A percentile compares a stretch with the other conserved stretches of the same genome.
These are phyloP conservation scores for Natrix natrix DNA, from an alignment of 2,797 vertebrate genomes.

Conservation along the genomic window DNA sequence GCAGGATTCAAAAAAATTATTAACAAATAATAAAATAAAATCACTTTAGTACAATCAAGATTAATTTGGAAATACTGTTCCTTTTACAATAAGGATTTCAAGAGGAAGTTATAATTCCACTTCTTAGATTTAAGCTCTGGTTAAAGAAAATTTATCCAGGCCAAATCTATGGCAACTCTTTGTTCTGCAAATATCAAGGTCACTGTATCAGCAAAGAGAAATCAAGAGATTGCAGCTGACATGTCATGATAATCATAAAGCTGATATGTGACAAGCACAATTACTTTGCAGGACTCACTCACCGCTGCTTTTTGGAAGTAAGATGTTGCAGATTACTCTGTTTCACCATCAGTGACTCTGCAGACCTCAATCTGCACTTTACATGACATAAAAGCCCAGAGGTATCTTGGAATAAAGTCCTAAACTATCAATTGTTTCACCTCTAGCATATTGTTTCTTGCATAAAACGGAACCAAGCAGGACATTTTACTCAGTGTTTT, in stretches of 20 bases:
- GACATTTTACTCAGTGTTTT: background rate
- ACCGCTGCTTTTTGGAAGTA: background rate
- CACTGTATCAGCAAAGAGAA: background rate
- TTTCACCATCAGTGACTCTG: background rate
- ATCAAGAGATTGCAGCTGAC: background rate
- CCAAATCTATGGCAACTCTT: background rate
- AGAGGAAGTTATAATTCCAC: background rate
- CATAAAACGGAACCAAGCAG: background rate
- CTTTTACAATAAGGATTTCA: background rate
- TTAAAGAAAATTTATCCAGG: background rate
- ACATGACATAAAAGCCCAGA: background rate
- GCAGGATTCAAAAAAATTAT: background rate
- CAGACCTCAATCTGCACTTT: background rate
- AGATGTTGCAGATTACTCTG: constrained; percentile 4
- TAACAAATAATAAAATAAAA: background rate
- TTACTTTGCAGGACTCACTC: background rate
- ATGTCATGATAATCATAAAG: background rate
- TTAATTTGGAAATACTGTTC: background rate
- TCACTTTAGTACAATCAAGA: background rate
- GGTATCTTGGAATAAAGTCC: background rate
- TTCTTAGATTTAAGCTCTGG: background rate
- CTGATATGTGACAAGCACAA: background rate
- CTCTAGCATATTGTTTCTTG: background rate
- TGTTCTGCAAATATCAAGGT: background rate
- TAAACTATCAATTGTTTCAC: background rate